Base-by-base conservation (phyloP, 2,888 invertebrate species). In the Odontomyia ornata region DNA sequence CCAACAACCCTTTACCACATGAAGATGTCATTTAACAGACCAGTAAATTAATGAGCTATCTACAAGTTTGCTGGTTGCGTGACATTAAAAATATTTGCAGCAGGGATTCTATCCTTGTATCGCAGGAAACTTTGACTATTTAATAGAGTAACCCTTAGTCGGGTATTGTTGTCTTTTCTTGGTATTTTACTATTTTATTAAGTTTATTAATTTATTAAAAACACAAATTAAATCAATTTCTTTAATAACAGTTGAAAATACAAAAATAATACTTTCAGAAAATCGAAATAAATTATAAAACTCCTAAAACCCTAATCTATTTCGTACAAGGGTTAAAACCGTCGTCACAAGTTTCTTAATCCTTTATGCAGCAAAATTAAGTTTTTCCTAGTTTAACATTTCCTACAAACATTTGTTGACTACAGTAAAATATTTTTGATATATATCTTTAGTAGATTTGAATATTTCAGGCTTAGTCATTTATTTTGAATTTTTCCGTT, bases 11-110 rank as follows among this genome's bases (percentile, higher is more conserved):
- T 73, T 73, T 73, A 73, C 73, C 73, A 73, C 73, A 73, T 73
- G 73, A 73, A 73, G 73, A 60, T 73, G 73, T 73, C 73, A 73
- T 73, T 73, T 73, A 73, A 57, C 73, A 73, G 73, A 60, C 73
- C 43, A 57, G 25, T 57, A 73, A 73, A 73, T 73, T 57, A 73
- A 73, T 73, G 73, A 73, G 36, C 73, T 60, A 23, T 36, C 73
- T 13, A 60, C 36, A 5, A 72, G 57, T 57, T 21, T 57, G 36
- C 13, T 60, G 73, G 43, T 73, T 73, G 73, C 73, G 73, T 73
- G 73, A 73, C 73, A 73, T 73, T 73, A 73, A 73, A 72, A 72
- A 73, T 73, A 36, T 73, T 57, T 73, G 73, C 60, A 52, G 43
- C 56, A 23, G n/a, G 21, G 18, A n/a, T 65, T 65, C 18, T n/a